Conservation (phyloP, 2,113 vertebrate species). For the Saimiri boliviensis region DNA sequence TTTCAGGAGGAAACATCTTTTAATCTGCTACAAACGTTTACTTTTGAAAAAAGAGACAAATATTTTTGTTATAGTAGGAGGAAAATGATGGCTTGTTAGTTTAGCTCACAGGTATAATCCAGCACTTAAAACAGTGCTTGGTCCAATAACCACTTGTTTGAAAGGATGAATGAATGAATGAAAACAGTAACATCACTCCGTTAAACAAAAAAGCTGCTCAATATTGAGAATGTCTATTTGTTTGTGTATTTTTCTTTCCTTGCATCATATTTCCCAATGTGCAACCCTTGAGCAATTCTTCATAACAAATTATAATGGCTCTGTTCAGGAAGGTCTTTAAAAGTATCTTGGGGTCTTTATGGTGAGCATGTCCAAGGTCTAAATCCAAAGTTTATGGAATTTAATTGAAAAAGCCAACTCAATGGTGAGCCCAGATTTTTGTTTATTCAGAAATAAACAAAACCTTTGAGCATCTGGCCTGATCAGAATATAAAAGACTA, state of each 20-base stretch:
- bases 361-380: neutral
- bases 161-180: neutral
- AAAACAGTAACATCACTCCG: neutral
- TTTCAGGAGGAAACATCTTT: slow-evolving; percentile 22
- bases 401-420: neutral
- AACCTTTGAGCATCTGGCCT: neutral
- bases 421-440: neutral
- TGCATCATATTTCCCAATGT: neutral
- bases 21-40: neutral
- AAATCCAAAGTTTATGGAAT: neutral
- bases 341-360: neutral
- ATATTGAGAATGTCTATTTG: neutral
- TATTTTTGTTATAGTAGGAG: neutral
- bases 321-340: neutral
- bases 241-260: neutral
- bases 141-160: neutral
- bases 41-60: neutral
- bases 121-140: neutral
- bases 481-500: neutral
- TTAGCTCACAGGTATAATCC: neutral
- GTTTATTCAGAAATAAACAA: slow-evolving; percentile 34
- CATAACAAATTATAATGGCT: neutral
- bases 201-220: neutral
- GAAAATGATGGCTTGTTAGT: neutral
- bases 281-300: neutral